Conservation (phyloP, 35 echinoderm and acorn worm genomes). For the Diadema setosum region DNA sequence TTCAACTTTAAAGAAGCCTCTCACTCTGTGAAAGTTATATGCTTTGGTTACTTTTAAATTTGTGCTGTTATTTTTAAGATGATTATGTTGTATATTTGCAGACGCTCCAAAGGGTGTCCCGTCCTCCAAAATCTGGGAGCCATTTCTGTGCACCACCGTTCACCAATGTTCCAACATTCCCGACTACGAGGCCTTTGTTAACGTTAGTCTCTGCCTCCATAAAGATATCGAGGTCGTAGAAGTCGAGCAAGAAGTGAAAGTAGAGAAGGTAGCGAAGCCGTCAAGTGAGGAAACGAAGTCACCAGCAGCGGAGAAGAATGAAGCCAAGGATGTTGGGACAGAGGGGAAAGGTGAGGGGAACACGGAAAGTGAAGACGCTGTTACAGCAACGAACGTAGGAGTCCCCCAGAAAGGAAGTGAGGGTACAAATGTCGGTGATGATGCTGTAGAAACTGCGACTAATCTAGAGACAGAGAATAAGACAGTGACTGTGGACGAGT, state of each 20-base stretch:
- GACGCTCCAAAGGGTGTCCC: constrained; percentile 12
- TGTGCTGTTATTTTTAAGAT: too few species aligned
- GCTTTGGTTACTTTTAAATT: too few species aligned
- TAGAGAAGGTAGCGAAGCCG: too few species aligned
- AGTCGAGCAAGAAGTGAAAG: neutral
- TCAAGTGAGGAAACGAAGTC: neutral
- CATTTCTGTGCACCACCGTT: neutral
- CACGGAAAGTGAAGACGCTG: neutral
- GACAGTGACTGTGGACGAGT: too few species aligned
- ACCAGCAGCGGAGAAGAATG: neutral
- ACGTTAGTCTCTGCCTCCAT: neutral
- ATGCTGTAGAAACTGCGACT: neutral
- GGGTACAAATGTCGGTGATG: neutral
- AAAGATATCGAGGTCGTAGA: neutral
- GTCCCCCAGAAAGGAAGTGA: neutral
- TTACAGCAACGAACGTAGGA: neutral
- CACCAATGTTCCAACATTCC: neutral
- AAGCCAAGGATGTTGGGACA: neutral
- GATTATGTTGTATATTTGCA: too few species aligned
- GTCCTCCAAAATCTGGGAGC: neutral
- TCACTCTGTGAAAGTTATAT: too few species aligned
- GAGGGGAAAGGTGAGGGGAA: neutral
- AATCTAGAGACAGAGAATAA: too few species aligned
- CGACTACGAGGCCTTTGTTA: neutral
- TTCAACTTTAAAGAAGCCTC: too few species aligned